phyloP scores from a whole-genome alignment of 2,113 vertebrate genomes.

The Rallus limicola region DNA sequence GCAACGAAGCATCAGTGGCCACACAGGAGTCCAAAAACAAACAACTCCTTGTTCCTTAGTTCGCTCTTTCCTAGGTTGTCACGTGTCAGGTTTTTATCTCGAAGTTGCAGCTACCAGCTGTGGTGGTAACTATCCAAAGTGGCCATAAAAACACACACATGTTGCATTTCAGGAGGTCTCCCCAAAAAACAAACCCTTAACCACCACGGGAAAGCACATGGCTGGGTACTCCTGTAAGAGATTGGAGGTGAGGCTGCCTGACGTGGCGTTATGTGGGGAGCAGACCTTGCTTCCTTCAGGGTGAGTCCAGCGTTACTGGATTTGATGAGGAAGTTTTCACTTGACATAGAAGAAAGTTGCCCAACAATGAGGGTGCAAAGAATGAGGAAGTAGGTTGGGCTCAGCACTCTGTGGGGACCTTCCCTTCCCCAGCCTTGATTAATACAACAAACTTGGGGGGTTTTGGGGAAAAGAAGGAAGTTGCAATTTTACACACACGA shows the following conservation, averaged over 20 bases:
- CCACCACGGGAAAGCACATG: fast-evolving
- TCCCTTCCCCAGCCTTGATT: not conserved
- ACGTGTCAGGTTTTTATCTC: not conserved
- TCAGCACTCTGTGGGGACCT: not conserved
- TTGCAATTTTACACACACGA: not conserved
- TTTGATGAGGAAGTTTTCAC: not conserved
- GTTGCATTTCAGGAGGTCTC: not conserved
- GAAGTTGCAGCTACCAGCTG: not conserved
- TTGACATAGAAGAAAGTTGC: not conserved
- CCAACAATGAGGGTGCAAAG: not conserved
- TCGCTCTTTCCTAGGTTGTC: not conserved
- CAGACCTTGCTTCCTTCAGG: not conserved
- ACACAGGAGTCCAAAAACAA: not conserved
- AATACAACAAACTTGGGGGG: not conserved
- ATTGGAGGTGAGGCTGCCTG: not conserved
- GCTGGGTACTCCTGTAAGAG: fast-evolving
- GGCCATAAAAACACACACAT: not conserved
- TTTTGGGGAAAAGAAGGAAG: not conserved
- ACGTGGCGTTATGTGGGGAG: fast-evolving
- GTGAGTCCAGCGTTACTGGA: not conserved
- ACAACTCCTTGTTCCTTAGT: not conserved
- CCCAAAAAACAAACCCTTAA: not conserved
- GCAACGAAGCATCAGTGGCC: not conserved
- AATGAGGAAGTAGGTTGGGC: not conserved
- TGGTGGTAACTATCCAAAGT: not conserved